Conservation (phyloP, 2,113 vertebrate species). For the Cephalopholis sonnerati region DNA sequence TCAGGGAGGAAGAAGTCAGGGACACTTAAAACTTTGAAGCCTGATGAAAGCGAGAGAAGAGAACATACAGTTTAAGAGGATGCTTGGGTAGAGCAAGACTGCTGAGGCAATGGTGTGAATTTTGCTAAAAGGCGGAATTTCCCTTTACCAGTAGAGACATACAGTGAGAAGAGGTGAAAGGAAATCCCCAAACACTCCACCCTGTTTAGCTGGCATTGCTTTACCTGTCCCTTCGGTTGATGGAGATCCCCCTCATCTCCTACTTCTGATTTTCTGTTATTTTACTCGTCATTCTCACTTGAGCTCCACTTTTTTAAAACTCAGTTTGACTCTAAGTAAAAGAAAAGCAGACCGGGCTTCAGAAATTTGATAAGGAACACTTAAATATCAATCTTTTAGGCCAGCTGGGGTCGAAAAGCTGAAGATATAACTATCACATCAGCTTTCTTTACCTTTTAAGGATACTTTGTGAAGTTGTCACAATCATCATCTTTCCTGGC, state of each 20-base stretch:
- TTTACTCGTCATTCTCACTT: not conserved
- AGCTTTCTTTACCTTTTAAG: not conserved
- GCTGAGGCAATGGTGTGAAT: not conserved
- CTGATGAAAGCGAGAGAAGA: not conserved
- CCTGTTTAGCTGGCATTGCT: not conserved
- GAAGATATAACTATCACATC: not conserved
- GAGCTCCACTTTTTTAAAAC: no score
- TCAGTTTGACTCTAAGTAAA: not conserved
- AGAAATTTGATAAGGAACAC: no score
- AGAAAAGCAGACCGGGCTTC: no score
- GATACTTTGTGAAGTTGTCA: not conserved
- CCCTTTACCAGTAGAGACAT: not conserved
- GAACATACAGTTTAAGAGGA: not conserved
- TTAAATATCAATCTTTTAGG: not conserved
- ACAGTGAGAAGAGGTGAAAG: conserved; percentile 8
- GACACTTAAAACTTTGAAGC: not conserved
- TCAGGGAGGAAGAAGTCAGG: not conserved
- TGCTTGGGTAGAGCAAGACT: not conserved
- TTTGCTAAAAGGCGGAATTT: conserved; percentile 22
- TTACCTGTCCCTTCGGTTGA: not conserved
- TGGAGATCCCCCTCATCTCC: not conserved
- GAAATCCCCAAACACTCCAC: conserved; percentile 41
- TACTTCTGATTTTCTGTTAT: not conserved
- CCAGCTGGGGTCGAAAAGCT: no score
- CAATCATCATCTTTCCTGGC: not conserved